phyloP scores from a whole-genome alignment of 1,140 invertebrate species.

The Heliconius nattereri region DNA sequence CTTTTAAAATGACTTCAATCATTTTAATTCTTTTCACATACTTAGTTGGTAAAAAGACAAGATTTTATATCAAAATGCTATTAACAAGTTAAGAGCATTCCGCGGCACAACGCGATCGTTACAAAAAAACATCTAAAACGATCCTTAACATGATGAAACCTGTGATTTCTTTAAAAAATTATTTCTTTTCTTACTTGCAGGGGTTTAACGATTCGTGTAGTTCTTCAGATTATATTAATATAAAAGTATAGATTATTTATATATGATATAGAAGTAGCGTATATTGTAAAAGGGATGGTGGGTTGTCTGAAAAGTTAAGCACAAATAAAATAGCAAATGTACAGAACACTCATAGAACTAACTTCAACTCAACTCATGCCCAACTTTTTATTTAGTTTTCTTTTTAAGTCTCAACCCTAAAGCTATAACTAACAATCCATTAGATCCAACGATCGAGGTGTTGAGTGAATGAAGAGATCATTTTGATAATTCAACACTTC shows the following conservation, averaged over 20 bases:
- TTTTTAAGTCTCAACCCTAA: not conserved
- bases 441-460: conserved; percentile 23
- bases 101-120: not conserved
- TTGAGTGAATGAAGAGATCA: conserved; percentile 25
- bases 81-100: conserved; percentile 6
- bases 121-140: not conserved
- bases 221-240: no score
- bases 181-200: no score
- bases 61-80: conserved; percentile 5
- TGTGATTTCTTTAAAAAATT: not conserved
- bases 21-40: not conserved
- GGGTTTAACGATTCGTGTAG: no score
- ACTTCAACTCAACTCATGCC: no score
- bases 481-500: conserved; percentile 23
- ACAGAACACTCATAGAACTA: no score
- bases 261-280: no score
- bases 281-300: no score
- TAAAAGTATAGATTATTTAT: no score
- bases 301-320: no score
- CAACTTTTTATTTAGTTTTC: not conserved
- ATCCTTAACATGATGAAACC: not conserved
- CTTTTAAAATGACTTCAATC: not conserved
- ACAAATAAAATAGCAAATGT: no score
- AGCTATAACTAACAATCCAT: conserved; percentile 1
- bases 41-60: not conserved